A percentile compares a stretch with the other conserved stretches of the same genome.
Evolutionary conservation across 2,113 vertebrate genomes (phyloP).

Genomic region (Dinomys branickii): DNA sequence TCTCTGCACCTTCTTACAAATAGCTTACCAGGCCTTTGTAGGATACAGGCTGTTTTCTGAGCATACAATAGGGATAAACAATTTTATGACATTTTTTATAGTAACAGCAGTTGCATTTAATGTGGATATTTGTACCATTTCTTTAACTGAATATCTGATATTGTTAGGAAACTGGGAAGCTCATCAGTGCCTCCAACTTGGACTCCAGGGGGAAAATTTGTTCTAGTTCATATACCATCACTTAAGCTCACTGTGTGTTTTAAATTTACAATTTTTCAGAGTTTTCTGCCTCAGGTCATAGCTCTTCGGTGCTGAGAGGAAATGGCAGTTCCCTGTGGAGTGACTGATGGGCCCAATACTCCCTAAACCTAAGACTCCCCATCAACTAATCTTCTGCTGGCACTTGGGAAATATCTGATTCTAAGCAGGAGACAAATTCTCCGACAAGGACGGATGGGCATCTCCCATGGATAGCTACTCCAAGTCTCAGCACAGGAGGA

Average conservation of each 20-base stretch:
- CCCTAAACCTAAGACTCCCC: background rate
- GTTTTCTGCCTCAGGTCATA: constrained; percentile 16
- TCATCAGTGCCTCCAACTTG: constrained; percentile 50
- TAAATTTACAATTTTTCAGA: background rate
- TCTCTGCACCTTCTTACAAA: constrained; percentile 37
- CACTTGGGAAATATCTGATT: background rate
- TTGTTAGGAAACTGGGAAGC: constrained; percentile 47
- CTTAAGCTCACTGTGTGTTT: background rate
- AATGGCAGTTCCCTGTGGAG: background rate
- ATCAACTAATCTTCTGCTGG: background rate
- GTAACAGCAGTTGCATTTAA: constrained; percentile 35
- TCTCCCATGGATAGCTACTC: background rate
- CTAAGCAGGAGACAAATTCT: background rate
- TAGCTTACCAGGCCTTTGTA: constrained; percentile 18
- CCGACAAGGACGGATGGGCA: background rate
- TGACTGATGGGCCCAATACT: background rate
- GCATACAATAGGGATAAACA: constrained; percentile 39
- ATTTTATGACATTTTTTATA: background rate
- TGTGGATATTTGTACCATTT: constrained; percentile 50
- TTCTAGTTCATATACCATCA: constrained; percentile 33
- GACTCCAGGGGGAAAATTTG: background rate
- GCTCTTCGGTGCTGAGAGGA: background rate
- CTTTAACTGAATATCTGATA: constrained; percentile 64
- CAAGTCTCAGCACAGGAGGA: background rate
- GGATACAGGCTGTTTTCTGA: constrained; percentile 55